Percentiles rank a stretch among this genome's conserved stretches.
Conservation (phyloP, 2,113 vertebrate genomes). For the Erinaceus europaeus region DNA sequence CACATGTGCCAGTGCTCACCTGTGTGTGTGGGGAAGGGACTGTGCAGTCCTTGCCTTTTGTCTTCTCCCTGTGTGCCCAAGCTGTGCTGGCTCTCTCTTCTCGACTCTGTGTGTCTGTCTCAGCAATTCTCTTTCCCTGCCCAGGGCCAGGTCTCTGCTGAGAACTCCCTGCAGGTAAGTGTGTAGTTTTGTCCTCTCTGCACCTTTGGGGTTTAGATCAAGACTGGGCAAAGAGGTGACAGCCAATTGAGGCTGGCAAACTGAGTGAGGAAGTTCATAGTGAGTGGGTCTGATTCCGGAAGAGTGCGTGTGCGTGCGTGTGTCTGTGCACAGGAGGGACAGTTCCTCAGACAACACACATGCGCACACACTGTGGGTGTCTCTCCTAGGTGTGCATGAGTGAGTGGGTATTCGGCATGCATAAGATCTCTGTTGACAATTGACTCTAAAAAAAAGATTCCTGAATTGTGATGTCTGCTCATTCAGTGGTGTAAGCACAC, state of each 20-base stretch:
- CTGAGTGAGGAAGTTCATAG: neutral
- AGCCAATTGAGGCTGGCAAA: neutral
- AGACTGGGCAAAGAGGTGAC: neutral
- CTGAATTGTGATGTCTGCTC: neutral
- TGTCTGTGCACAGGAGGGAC: rapidly evolving
- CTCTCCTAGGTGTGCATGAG: neutral
- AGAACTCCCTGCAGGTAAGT: too few species aligned
- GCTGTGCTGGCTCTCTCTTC: too few species aligned
- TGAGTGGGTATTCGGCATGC: neutral
- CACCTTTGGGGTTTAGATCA: neutral
- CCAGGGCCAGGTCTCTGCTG: too few species aligned
- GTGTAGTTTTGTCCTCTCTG: too few species aligned
- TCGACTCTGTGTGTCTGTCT: too few species aligned
- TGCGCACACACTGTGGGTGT: rapidly evolving
- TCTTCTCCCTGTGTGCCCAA: too few species aligned
- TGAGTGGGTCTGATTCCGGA: neutral
- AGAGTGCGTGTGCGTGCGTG: neutral
- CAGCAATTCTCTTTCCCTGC: too few species aligned
- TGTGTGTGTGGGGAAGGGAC: too few species aligned
- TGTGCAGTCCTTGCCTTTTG: too few species aligned
- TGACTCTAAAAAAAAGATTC: too few species aligned
- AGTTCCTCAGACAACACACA: too few species aligned
- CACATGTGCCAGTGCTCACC: too few species aligned
- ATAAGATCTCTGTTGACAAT: neutral
- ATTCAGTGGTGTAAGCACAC: neutral